These are phyloP conservation scores for Metridium senile DNA, from an alignment of 92 coral and sea anemone genomes.

Conservation along the genomic window DNA sequence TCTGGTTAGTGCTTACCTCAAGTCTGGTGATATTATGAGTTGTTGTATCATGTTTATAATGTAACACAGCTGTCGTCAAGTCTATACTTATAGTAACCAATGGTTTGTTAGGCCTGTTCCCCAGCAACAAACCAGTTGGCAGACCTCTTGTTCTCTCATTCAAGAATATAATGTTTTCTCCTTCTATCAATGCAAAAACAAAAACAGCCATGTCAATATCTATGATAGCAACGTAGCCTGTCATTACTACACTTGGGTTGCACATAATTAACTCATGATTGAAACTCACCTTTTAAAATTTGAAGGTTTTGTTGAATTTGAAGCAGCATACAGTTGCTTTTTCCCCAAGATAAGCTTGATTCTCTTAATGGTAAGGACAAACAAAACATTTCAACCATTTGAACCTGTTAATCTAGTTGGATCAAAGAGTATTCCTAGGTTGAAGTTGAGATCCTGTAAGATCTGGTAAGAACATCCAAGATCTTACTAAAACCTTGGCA, in stretches of 20 bases:
- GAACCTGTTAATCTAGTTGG: too few species aligned
- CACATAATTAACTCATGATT: too few species aligned
- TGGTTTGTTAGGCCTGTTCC: constrained; percentile 61
- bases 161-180: constrained; percentile 72
- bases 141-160: constrained; percentile 83
- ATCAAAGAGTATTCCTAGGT: too few species aligned
- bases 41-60: constrained; percentile 41
- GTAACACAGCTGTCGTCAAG: constrained; percentile 64
- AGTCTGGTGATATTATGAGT: constrained; percentile 55
- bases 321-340: constrained; percentile 66
- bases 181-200: constrained; percentile 24
- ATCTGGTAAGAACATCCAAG: too few species aligned
- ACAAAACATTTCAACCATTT: background rate
- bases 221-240: background rate
- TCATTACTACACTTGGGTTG: background rate
- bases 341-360: constrained; percentile 74
- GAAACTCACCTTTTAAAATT: constrained; percentile 61
- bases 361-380: constrained; percentile 44
- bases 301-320: constrained; percentile 75
- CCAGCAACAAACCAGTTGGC: constrained; percentile 80
- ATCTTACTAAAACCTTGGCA: too few species aligned
- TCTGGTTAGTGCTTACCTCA: constrained; percentile 68
- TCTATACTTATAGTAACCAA: constrained; percentile 57
- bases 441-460: too few species aligned
- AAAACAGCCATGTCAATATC: background rate